phyloP scores from a whole-genome alignment of 1,140 invertebrate genomes.

The Gyrodactylus salaris region DNA sequence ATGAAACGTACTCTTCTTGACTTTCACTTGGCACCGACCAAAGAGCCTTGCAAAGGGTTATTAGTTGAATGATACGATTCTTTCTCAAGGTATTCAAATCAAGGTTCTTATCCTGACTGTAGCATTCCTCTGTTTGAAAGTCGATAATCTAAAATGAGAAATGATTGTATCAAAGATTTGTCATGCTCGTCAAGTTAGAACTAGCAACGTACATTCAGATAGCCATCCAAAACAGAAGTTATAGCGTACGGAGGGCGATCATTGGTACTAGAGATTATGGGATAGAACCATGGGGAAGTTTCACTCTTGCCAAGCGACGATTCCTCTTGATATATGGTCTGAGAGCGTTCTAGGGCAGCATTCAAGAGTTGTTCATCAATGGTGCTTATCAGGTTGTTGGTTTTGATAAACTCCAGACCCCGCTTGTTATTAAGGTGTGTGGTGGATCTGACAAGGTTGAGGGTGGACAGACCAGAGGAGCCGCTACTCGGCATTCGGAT shows the following conservation, averaged over 20 bases:
- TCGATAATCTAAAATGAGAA: neutral
- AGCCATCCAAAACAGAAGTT: neutral
- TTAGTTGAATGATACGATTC: neutral
- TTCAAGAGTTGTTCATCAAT: neutral
- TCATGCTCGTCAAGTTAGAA: neutral
- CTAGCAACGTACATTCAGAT: neutral
- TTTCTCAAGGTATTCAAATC: neutral
- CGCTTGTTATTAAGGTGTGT: neutral
- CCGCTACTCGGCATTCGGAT: neutral
- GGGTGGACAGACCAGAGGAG: neutral
- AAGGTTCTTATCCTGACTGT: neutral
- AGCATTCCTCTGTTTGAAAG: neutral
- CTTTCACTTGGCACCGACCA: neutral
- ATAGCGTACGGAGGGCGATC: too few relatives aligned
- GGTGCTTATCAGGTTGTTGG: neutral
- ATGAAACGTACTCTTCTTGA: too few relatives aligned
- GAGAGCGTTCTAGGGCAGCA: neutral
- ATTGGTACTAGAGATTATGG: neutral
- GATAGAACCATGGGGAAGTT: neutral
- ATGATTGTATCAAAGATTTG: neutral
- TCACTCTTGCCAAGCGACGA: neutral
- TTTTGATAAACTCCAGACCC: neutral
- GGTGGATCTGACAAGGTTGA: neutral
- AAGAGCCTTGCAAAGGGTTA: neutral
- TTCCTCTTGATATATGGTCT: neutral